phyloP scores from a whole-genome alignment of 2,888 invertebrate species.

The Agonopterix alstromeriana region DNA sequence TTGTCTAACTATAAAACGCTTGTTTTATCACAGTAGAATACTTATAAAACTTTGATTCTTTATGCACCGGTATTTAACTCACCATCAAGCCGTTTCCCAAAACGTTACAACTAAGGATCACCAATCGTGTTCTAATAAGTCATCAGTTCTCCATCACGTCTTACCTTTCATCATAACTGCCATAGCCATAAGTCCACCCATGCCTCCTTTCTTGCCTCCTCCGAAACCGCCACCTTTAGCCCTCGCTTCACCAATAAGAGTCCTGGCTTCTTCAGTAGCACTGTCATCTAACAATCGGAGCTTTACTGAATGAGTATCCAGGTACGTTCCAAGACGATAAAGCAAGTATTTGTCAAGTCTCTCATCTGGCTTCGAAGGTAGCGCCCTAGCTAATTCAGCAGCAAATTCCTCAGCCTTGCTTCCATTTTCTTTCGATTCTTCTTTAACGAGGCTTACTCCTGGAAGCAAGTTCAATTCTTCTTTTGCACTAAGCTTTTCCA shows the following conservation, averaged over 20 bases:
- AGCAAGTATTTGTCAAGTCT: conserved; percentile 85
- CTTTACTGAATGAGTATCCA: conserved; percentile 84
- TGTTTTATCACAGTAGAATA: too few species aligned
- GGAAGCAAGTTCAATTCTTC: conserved; percentile 56
- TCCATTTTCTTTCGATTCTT: conserved; percentile 62
- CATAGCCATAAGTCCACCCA: conserved; percentile 74
- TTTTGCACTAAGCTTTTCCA: conserved; percentile 58
- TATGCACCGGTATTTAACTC: too few species aligned
- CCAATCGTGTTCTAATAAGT: neutral
- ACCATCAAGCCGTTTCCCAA: too few species aligned
- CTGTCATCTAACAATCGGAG: conserved; percentile 81
- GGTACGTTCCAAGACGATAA: conserved; percentile 82
- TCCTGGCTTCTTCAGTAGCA: conserved; percentile 76
- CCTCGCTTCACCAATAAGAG: conserved; percentile 73
- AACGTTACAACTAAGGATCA: neutral
- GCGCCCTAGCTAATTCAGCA: conserved; percentile 83
- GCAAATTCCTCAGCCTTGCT: conserved; percentile 83
- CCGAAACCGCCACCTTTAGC: conserved; percentile 55
- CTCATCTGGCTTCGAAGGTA: conserved; percentile 85
- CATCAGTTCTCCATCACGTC: neutral
- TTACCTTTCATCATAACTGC: conserved; percentile 80
- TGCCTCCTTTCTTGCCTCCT: conserved; percentile 67
- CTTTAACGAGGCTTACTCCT: conserved; percentile 82
- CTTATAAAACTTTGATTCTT: too few species aligned
- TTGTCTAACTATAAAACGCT: too few species aligned